These are phyloP conservation scores for Toxostoma redivivum DNA, from an alignment of 2,113 vertebrate species.

Conservation along the genomic window DNA sequence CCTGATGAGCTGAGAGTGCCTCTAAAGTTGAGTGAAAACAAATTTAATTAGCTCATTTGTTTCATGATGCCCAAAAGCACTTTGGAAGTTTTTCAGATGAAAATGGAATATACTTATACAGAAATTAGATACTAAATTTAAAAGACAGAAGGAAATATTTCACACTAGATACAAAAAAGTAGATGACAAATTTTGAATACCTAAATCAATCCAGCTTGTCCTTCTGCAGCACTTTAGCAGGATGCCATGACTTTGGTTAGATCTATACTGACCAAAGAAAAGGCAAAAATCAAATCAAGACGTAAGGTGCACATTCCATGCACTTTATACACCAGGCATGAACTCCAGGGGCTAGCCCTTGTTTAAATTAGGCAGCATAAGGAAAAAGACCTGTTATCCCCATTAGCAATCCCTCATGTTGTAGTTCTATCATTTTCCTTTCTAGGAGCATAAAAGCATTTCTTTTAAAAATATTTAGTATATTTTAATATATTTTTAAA, in stretches of 20 bases:
- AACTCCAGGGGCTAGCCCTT: not conserved
- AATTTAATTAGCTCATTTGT: not conserved
- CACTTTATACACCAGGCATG: not conserved
- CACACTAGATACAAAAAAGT: not conserved
- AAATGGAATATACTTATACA: not conserved
- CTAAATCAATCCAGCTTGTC: not conserved
- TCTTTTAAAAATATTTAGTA: not conserved
- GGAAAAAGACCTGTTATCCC: not conserved
- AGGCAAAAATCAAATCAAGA: not conserved
- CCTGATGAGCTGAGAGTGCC: not conserved
- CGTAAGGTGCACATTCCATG: not conserved
- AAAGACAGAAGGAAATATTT: not conserved
- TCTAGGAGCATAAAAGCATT: not conserved
- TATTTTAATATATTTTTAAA: not conserved
- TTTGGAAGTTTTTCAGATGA: not conserved
- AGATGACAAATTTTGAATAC: not conserved
- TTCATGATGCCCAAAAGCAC: not conserved
- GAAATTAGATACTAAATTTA: not conserved
- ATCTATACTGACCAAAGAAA: not conserved
- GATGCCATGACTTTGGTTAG: not conserved
- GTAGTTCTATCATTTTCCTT: not conserved
- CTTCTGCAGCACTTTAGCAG: not conserved
- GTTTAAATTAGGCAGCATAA: not conserved
- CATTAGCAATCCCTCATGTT: not conserved
- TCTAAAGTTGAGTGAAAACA: not conserved